Evolutionary conservation across 23 tunicate species (phyloP), one percentile per base, ranked within the genome.

Genomic region (Trididemnum miniatum): DNA sequence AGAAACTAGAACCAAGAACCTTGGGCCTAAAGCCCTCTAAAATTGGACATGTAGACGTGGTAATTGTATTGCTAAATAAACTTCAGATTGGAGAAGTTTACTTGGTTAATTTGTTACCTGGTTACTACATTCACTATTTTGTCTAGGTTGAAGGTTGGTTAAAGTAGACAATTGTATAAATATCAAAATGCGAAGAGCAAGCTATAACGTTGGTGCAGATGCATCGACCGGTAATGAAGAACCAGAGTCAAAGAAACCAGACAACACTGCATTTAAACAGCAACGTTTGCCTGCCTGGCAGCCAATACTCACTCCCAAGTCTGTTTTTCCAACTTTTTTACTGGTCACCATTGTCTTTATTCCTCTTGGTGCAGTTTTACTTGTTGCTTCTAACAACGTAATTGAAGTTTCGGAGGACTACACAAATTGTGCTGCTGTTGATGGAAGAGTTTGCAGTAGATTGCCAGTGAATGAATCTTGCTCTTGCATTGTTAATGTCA

Each of bases 271-370:
- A 15, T 89, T 95, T 66, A 95, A 89, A 40, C 99, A 95, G 54
- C 99, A 95, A 59, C 79, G 96, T 5, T 34, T 95, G 20, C 91
- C 95, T 34, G 94, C 97, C 12, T 88, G 94, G 94, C 90, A 87
- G 50, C 97, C 97, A 1, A 80, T 88, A 0, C 67, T 79, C 1
- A 87, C 89, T 52, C 87, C 92, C 20, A 78, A 84, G 49, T 80
- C 93, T 12, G 89, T 88, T 72, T 62, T 92, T 31, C 92, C 92
- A 20, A 83, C 65, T 1, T 88, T 92, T 79, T 40, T 79, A 20
- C 2, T 52, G 34, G 79, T 89, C 0, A 37, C 91, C 7, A 63
- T 85, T 12, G 40, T 82, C 2, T 95, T 95, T 71, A 82, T 90
- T 63, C 91, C 92, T 20, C n/a, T 95, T 40, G 99, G 99, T 3